These are phyloP conservation scores for Enoplosus armatus DNA, from an alignment of 2,797 vertebrate genomes.

Conservation along the genomic window DNA sequence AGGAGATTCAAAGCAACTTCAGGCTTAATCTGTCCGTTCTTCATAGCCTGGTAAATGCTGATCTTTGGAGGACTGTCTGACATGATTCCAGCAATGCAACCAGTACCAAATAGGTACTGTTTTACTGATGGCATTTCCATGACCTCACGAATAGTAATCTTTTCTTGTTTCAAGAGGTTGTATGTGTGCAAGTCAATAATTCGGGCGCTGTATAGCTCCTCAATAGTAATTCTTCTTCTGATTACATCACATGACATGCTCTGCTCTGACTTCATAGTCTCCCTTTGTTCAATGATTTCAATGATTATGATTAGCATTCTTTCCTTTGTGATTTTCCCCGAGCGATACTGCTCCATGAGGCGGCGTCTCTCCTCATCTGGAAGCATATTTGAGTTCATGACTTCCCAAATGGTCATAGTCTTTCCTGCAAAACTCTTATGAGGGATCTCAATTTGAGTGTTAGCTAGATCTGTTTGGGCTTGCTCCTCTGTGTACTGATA, in stretches of 20 bases:
- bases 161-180: constrained; percentile 91
- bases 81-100: constrained; percentile 92
- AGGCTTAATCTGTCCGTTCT: constrained; percentile 88
- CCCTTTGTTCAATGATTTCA: constrained; percentile 95
- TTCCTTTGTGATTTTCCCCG: constrained; percentile 92
- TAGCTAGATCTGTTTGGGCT: constrained; percentile 88
- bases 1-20: constrained; percentile 91
- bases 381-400: constrained; percentile 93
- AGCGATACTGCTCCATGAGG: constrained; percentile 92
- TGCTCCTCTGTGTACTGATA: constrained; percentile 91
- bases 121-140: constrained; percentile 90
- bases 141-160: constrained; percentile 90
- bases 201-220: constrained; percentile 92
- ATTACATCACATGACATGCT: constrained; percentile 90
- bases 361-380: constrained; percentile 89
- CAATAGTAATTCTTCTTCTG: constrained; percentile 91
- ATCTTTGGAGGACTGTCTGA: constrained; percentile 89
- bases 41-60: constrained; percentile 94
- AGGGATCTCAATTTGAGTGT: constrained; percentile 90
- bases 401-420: constrained; percentile 90
- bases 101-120: constrained; percentile 92
- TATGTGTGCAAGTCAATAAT: constrained; percentile 93
- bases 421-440: constrained; percentile 89
- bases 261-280: constrained; percentile 89
- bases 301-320: constrained; percentile 97